Conservation (phyloP, 2,888 invertebrate genomes). For the Hemicrepidius hirtus region DNA sequence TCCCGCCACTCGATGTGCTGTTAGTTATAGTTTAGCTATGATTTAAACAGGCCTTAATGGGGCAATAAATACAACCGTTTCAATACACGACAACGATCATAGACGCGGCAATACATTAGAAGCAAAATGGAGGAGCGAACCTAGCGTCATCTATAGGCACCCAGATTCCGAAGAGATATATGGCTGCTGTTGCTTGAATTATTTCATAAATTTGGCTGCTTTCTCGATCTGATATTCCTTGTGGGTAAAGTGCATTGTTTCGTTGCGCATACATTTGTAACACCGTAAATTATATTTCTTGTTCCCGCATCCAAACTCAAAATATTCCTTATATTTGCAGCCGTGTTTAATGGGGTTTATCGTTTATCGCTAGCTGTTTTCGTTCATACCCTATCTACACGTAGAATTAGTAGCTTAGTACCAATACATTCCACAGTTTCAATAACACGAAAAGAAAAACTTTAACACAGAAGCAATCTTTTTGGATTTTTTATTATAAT, state of each 20-base stretch:
- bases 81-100: slow-evolving; percentile 74
- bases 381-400: slow-evolving; percentile 4
- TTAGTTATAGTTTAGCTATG: slow-evolving; percentile 75
- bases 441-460: no score
- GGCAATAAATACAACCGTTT: slow-evolving; percentile 78
- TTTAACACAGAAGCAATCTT: no score
- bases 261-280: slow-evolving; percentile 52
- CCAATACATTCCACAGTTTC: background rate
- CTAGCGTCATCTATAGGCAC: slow-evolving; percentile 64
- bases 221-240: slow-evolving; percentile 53
- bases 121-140: slow-evolving; percentile 66
- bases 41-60: slow-evolving; percentile 78
- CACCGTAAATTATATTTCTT: slow-evolving; percentile 40
- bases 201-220: slow-evolving; percentile 65
- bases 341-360: slow-evolving; percentile 33
- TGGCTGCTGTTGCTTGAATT: slow-evolving; percentile 63
- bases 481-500: no score
- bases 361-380: slow-evolving; percentile 18
- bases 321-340: slow-evolving; percentile 26
- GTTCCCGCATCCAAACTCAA: slow-evolving; percentile 9
- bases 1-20: slow-evolving; percentile 66
- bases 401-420: background rate
- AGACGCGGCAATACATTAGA: slow-evolving; percentile 70
- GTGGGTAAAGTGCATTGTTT: slow-evolving; percentile 53
- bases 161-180: slow-evolving; percentile 65